phyloP scores from a whole-genome alignment of 2,888 invertebrate genomes.

The Danaus chrysippus region DNA sequence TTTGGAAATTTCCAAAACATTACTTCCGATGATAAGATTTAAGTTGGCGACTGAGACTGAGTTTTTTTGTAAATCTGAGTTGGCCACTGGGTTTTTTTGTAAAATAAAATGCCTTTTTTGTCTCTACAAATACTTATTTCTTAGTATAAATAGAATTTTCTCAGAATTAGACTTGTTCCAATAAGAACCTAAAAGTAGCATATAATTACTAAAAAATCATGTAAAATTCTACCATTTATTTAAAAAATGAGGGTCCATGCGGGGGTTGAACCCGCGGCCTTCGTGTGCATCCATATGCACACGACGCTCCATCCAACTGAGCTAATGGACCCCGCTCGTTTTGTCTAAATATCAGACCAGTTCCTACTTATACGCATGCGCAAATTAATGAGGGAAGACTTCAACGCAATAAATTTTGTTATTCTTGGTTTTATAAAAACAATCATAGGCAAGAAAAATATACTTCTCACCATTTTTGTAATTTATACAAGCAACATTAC shows the following conservation, averaged over 20 bases:
- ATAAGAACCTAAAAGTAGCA: neutral
- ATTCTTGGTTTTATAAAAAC: neutral
- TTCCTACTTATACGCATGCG: constrained; percentile 11
- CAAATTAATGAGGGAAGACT: neutral
- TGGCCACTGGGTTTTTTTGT: no score
- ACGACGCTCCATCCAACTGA: constrained; percentile 12
- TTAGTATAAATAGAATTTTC: no score
- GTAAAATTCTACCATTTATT: neutral
- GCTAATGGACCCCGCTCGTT: constrained; percentile 9
- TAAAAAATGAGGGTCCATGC: constrained; percentile 1
- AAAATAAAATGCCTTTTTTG: no score
- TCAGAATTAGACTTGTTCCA: no score
- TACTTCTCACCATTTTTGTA: neutral
- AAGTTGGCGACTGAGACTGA: no score
- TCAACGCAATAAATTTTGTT: neutral
- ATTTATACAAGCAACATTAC: neutral
- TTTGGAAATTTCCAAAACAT: no score
- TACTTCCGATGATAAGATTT: no score
- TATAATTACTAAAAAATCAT: neutral
- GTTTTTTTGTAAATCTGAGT: no score
- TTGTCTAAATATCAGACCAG: neutral
- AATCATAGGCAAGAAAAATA: neutral
- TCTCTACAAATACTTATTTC: no score
- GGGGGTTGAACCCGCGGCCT: constrained; percentile 12
- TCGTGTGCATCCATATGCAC: neutral